A percentile compares a stretch with the other conserved stretches of the same genome.
Evolutionary conservation across 2,113 vertebrate genomes (phyloP).

Genomic region (Cervus canadensis): DNA sequence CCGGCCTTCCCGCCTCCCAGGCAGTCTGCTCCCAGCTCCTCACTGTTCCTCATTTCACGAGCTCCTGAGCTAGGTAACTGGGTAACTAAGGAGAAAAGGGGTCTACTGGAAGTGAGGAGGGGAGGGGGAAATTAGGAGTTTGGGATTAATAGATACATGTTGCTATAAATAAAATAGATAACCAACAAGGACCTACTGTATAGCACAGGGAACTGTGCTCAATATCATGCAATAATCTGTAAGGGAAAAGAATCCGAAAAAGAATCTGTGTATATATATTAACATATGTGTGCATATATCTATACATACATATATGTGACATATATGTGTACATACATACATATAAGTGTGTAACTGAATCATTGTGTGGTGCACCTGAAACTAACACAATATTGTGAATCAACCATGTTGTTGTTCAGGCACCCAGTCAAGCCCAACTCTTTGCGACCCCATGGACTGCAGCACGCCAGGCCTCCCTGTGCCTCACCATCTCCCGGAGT

Average conservation of each 20-base stretch:
- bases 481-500: background rate
- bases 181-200: background rate
- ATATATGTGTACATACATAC: background rate
- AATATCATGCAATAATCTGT: background rate
- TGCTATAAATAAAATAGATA: background rate
- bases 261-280: background rate
- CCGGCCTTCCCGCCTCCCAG: background rate
- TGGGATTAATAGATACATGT: background rate
- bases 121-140: background rate
- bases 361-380: accelerated
- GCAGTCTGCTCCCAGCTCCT: background rate
- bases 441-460: background rate
- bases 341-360: background rate
- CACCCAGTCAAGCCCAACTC: background rate
- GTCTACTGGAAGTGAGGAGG: background rate
- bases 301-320: background rate
- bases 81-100: background rate
- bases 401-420: background rate
- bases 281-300: background rate
- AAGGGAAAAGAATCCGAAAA: background rate
- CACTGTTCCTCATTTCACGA: background rate
- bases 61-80: background rate
- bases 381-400: background rate
- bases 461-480: background rate
- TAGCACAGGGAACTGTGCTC: background rate